A percentile compares a stretch with the other conserved stretches of the same genome.
Conservation (phyloP, 2,888 invertebrate species). For the Noctua janthina region DNA sequence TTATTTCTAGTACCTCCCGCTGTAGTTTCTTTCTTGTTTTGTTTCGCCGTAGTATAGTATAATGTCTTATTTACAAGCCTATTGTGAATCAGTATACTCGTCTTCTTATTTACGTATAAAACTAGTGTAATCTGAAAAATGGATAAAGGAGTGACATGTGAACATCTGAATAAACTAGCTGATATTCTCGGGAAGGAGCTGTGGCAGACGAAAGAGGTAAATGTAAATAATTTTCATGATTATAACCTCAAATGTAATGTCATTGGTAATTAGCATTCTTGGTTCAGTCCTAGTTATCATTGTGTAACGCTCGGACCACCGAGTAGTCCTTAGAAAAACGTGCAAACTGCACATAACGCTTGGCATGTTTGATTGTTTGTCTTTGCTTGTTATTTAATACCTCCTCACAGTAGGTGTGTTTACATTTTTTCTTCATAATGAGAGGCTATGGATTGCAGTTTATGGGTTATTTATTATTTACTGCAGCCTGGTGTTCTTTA, state of each 20-base stretch:
- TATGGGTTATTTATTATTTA: background rate
- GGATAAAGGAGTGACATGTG: slow-evolving; percentile 88
- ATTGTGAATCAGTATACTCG: slow-evolving; percentile 77
- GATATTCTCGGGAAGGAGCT: slow-evolving; percentile 84
- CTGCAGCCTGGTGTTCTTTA: background rate
- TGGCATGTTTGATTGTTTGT: slow-evolving; percentile 42
- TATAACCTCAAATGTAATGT: slow-evolving; percentile 85
- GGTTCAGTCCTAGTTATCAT: slow-evolving; percentile 75
- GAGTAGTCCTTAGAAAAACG: slow-evolving; percentile 37
- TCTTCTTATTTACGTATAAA: slow-evolving; percentile 79
- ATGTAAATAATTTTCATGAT: slow-evolving; percentile 57
- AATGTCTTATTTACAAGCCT: slow-evolving; percentile 82
- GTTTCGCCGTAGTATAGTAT: slow-evolving; percentile 75
- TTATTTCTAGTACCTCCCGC: slow-evolving; percentile 67
- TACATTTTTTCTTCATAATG: slow-evolving; percentile 43
- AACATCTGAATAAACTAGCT: slow-evolving; percentile 86
- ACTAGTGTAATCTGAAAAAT: slow-evolving; percentile 77
- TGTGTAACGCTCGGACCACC: slow-evolving; percentile 76
- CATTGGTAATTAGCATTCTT: slow-evolving; percentile 83
- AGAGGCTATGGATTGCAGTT: background rate
- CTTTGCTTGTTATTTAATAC: slow-evolving; percentile 33
- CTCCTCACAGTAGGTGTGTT: slow-evolving; percentile 39
- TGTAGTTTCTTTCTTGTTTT: slow-evolving; percentile 67
- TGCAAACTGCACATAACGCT: slow-evolving; percentile 35
- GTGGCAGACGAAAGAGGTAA: slow-evolving; percentile 88